Percentiles rank a stretch among this genome's conserved stretches.
phyloP scores from a whole-genome alignment of 2,888 invertebrate genomes.

The Ashinkailepas kermadecensis region DNA sequence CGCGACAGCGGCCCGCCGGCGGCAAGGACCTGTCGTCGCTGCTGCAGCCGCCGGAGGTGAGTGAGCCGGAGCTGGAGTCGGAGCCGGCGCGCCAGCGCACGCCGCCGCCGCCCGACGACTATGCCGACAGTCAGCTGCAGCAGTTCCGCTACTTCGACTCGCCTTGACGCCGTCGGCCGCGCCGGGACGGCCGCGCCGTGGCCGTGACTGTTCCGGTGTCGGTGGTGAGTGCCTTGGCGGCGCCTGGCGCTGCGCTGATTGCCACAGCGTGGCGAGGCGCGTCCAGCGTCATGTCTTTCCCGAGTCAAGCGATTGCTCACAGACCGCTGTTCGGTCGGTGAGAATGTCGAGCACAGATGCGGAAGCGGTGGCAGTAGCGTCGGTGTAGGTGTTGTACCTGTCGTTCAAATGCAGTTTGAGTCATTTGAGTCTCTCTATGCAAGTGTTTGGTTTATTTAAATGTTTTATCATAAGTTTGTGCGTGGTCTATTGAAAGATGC shows the following conservation, averaged over 20 bases:
- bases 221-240: background rate
- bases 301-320: too few relatives aligned
- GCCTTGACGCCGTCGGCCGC: background rate
- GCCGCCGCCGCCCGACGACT: background rate
- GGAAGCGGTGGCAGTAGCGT: too few relatives aligned
- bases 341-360: background rate
- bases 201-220: background rate
- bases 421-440: too few relatives aligned
- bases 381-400: too few relatives aligned
- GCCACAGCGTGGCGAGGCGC: too few relatives aligned
- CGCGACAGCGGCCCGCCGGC: background rate
- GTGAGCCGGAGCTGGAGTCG: background rate
- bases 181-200: background rate
- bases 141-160: background rate
- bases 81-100: background rate
- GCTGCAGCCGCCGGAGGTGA: background rate
- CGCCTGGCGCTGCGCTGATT: background rate
- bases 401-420: too few relatives aligned
- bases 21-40: conserved; percentile 13
- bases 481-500: too few relatives aligned
- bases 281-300: too few relatives aligned
- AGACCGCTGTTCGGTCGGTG: background rate
- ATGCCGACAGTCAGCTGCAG: background rate
- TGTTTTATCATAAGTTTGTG: too few relatives aligned
- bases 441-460: too few relatives aligned